A percentile compares a stretch with the other conserved stretches of the same genome.
Conservation (phyloP, 2,888 invertebrate species). For the Diogma glabrata region DNA sequence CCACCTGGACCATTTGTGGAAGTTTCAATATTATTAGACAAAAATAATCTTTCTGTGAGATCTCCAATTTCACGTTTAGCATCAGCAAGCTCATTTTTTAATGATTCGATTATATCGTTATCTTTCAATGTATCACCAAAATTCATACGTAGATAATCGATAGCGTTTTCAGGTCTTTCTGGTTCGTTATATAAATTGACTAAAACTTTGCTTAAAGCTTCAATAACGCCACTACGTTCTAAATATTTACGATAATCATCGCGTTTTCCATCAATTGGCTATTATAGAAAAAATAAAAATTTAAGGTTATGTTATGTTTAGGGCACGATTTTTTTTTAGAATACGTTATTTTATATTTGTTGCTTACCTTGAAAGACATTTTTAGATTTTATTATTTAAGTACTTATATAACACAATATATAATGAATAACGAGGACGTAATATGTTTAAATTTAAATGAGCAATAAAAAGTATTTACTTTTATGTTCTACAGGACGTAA, state of each 20-base stretch:
- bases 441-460: too few species aligned
- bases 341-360: neutral
- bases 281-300: slow-evolving; percentile 10
- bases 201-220: slow-evolving; percentile 32
- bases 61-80: slow-evolving; percentile 23
- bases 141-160: slow-evolving; percentile 30
- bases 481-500: too few species aligned
- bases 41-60: neutral
- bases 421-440: too few species aligned
- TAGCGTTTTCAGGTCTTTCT: slow-evolving; percentile 31
- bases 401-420: too few species aligned
- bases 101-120: slow-evolving; percentile 26
- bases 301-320: neutral
- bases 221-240: slow-evolving; percentile 33
- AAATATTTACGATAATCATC: slow-evolving; percentile 36
- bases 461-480: too few species aligned
- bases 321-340: neutral
- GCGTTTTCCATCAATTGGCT: slow-evolving; percentile 36
- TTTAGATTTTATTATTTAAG: too few species aligned
- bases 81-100: slow-evolving; percentile 28
- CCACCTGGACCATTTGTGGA: neutral
- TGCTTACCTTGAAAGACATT: slow-evolving; percentile 9
- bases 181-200: slow-evolving; percentile 28
- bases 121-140: slow-evolving; percentile 30
- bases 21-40: neutral